phyloP scores from a whole-genome alignment of 2,888 invertebrate genomes.

The Alentia gelatinosa region DNA sequence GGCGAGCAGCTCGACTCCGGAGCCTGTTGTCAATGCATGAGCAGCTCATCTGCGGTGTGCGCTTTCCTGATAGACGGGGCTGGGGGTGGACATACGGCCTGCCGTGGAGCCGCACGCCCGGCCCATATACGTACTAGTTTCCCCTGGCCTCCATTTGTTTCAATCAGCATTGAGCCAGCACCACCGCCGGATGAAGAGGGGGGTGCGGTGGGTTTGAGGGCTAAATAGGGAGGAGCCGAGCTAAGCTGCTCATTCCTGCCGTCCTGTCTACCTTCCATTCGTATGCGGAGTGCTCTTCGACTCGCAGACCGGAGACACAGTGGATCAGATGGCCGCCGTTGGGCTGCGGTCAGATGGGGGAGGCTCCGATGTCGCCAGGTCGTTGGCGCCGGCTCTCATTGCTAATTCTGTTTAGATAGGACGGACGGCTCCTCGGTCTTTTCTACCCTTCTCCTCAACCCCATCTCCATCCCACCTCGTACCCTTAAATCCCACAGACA shows the following conservation, averaged over 20 bases:
- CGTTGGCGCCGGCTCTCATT: neutral
- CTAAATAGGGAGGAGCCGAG: neutral
- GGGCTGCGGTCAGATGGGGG: neutral
- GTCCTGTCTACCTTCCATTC: neutral
- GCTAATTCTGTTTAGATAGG: constrained; percentile 26
- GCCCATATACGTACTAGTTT: neutral
- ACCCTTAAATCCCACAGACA: too few relatives aligned
- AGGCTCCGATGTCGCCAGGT: neutral
- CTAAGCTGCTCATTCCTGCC: neutral
- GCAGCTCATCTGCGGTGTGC: neutral
- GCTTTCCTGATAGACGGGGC: neutral
- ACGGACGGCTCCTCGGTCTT: neutral
- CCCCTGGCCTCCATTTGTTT: neutral
- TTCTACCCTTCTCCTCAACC: neutral
- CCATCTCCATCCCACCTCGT: neutral
- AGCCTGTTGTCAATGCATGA: neutral
- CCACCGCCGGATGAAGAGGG: neutral
- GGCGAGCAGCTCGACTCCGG: too few relatives aligned
- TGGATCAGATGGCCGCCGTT: neutral
- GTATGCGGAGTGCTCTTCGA: neutral
- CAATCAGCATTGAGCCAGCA: neutral
- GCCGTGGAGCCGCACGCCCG: too few relatives aligned
- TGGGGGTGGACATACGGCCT: neutral
- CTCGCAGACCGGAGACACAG: neutral
- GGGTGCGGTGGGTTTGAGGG: neutral